Evolutionary conservation across 2,113 vertebrate genomes (phyloP).

Genomic region (Pelmatolapia mariae): DNA sequence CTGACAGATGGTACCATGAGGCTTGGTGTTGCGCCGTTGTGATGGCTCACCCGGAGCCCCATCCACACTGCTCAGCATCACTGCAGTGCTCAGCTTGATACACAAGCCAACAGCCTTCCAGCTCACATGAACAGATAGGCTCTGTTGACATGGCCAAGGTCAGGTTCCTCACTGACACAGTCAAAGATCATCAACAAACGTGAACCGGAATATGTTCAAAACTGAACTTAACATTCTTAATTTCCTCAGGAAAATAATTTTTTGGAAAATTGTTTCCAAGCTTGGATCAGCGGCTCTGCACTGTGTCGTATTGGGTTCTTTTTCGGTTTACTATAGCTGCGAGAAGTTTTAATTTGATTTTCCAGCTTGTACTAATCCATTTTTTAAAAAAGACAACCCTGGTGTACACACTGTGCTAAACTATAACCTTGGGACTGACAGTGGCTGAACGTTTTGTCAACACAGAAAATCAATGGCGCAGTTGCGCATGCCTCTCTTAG

Average conservation of each 20-base stretch:
- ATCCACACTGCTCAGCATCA: constrained; percentile 64
- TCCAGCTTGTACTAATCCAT: neutral
- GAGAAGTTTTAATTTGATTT: neutral
- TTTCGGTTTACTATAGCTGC: neutral
- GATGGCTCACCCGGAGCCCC: constrained; percentile 47
- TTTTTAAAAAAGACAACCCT: neutral
- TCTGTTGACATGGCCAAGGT: constrained; percentile 36
- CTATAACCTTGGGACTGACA: neutral
- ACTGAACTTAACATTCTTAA: neutral
- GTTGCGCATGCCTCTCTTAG: neutral
- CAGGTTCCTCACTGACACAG: neutral
- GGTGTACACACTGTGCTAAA: neutral
- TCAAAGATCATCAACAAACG: neutral
- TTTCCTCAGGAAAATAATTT: neutral
- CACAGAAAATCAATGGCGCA: neutral
- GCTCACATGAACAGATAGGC: constrained; percentile 38
- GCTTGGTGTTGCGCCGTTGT: constrained; percentile 19
- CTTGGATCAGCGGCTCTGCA: neutral
- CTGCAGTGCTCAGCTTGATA: constrained; percentile 42
- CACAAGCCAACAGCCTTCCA: constrained; percentile 16
- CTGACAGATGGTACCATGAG: constrained; percentile 61
- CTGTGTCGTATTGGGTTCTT: too few relatives aligned
- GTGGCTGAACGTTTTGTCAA: neutral
- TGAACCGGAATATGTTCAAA: neutral
- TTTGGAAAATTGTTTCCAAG: neutral